Evolutionary conservation across 2,888 invertebrate genomes (phyloP).

Genomic region (Amphipoea lucens): DNA sequence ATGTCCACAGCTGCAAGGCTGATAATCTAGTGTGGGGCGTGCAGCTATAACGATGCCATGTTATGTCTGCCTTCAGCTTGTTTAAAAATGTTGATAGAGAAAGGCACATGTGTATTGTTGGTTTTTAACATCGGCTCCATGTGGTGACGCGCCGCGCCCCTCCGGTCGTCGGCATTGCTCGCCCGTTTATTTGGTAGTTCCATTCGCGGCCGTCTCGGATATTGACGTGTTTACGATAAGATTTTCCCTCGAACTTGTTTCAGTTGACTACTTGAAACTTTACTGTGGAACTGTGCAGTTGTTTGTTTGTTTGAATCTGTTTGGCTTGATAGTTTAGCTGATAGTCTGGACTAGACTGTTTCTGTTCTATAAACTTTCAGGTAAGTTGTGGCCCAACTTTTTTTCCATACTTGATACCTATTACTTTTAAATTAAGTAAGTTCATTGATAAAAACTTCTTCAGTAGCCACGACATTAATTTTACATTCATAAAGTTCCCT

Average conservation of each 20-base stretch:
- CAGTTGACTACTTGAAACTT: conserved; percentile 61
- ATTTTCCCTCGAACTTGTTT: conserved; percentile 57
- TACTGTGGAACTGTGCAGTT: conserved; percentile 63
- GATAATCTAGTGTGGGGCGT: conserved; percentile 76
- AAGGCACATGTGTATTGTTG: conserved; percentile 77
- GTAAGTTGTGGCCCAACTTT: conserved; percentile 56
- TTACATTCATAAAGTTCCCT: conserved; percentile 9
- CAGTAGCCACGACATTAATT: background rate
- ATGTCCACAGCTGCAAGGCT: conserved; percentile 78
- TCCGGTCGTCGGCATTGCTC: conserved; percentile 74
- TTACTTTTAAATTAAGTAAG: conserved; percentile 10
- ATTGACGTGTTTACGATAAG: conserved; percentile 77
- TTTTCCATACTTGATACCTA: conserved; percentile 12
- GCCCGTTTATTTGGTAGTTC: conserved; percentile 81
- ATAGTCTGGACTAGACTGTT: conserved; percentile 59
- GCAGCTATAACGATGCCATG: conserved; percentile 77
- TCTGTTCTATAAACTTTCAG: conserved; percentile 77
- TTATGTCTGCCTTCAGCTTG: conserved; percentile 68
- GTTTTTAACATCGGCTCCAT: conserved; percentile 75
- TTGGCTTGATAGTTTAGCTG: conserved; percentile 38
- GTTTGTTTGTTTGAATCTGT: conserved; percentile 60
- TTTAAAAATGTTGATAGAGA: conserved; percentile 74
- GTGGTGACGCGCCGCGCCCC: conserved; percentile 81
- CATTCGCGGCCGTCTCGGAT: conserved; percentile 79
- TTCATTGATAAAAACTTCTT: conserved; percentile 10